Conservation (phyloP, 1,140 invertebrate genomes). For the Drosophila neocordata region DNA sequence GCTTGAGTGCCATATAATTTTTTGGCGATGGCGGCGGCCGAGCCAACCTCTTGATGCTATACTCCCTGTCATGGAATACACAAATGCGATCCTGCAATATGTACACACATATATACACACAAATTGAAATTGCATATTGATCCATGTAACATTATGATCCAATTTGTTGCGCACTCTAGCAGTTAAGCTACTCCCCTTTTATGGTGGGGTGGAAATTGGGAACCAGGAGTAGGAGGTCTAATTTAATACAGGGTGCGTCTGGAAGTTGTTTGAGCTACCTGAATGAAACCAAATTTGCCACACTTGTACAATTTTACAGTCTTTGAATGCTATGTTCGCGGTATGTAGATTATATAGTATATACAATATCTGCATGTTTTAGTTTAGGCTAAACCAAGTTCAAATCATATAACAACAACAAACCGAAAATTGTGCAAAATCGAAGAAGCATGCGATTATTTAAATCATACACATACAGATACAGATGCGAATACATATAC, state of each 20-base stretch:
- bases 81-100: conserved; percentile 79
- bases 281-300: conserved; percentile 5
- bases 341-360: conserved; percentile 18
- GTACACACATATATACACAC: conserved; percentile 33
- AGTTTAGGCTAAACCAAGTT: conserved; percentile 15
- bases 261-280: neutral
- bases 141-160: neutral
- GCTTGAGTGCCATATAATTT: conserved; percentile 74
- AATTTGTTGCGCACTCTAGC: neutral
- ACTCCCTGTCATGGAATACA: conserved; percentile 72
- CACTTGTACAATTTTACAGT: conserved; percentile 42
- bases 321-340: conserved; percentile 29
- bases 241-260: neutral
- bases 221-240: neutral
- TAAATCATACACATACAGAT: conserved; percentile 18
- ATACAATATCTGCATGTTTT: conserved; percentile 27
- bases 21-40: conserved; percentile 74
- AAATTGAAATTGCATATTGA: neutral
- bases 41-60: conserved; percentile 71
- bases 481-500: conserved; percentile 25
- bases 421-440: conserved; percentile 34
- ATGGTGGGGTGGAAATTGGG: neutral
- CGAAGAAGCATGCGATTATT: conserved; percentile 45
- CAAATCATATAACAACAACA: conserved; percentile 39
- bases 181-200: neutral